Base-by-base conservation (phyloP, 2,888 invertebrate species). In the Scotopteryx bipunctaria region DNA sequence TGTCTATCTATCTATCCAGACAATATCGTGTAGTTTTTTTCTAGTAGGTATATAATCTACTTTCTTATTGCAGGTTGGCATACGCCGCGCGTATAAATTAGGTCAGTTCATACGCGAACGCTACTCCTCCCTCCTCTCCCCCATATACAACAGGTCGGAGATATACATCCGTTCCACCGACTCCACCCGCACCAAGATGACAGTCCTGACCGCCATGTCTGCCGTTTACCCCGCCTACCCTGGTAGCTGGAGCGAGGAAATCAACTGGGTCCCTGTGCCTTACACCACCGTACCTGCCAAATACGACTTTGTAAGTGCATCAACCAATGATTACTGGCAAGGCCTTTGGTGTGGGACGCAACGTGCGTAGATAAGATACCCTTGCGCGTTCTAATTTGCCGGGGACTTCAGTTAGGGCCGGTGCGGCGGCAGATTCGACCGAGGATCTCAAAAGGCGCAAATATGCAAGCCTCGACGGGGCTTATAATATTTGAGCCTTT, bases 151-250 rank as follows among this genome's bases (percentile, higher is more conserved):
- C 58, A 55, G 6, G 1, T 78, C 81, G 0, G 76, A 81, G 57
- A 73, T 82, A 31, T 78, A 73, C 63, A 68, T 82, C 31, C 66
- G 79, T 0, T 74, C 79, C 3, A 78, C 81, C 0, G 81, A 81
- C 59, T 73, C 73, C 14, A 74, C 74, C 0, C 68, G 81, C 1
- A 37, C 77, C 1, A 79, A 81, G 63, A 78, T 78, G 80, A 74
- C 81, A 0, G 61, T 70, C 0, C 64, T 82, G 1, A 13, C 68
- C 0, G 74, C 76, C 0, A 62, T 81, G 71, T 67, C 78, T 0
- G 79, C 73, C 0, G 61, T 76, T 5, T 82, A 67, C 59, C 73
- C 72, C 0, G 58, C 68, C 0, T 17, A 27, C 0, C 19, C 42
- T 0, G 57, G 64, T 5, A 59, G 60, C 16, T 80, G 78, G 79